Evolutionary conservation across 2,797 vertebrate species (phyloP), one percentile per base, ranked within the genome.

Genomic region (Sebastes trivittatus): DNA sequence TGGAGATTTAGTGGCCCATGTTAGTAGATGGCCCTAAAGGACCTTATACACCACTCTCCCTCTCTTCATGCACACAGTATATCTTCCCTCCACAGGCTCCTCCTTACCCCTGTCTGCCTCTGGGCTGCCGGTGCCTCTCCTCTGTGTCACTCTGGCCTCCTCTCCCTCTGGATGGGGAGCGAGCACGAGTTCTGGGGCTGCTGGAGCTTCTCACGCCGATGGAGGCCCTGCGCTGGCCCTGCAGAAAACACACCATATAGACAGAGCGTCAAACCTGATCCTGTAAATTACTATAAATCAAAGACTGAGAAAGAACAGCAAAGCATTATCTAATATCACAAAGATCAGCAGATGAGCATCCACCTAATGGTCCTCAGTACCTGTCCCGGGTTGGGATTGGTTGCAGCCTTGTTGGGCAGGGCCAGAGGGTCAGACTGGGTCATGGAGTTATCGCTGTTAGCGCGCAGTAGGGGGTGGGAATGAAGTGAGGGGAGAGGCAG

Each of bases 371-470:
- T 80, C 52, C 29, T 70, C 11, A 69, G 66, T 94, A 96, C 96
- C 96, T 96, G 96, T 85, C 72, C 82, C 5, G 93, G 93, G 70
- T 89, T 85, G 66, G 93, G 90, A 77, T 91, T 94, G 20, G 95
- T 90, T 64, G 95, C 89, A 16, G 96, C 22, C 93, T 91, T 93
- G 81, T 65, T 88, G 75, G 95, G 88, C 38, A 93, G 87, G 66
- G 66, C 89, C 92, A 95, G 90, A 87, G 96, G 96, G 54, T 98
- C 97, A 0, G 96, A 94, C 82, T 96, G 94, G 64, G 94, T 94
- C 95, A 97, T 95, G 92, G 94, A 97, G 91, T 97, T 97, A 80
- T 98, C 97, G 0, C 97, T 98, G 94, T 97, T 98, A 77, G 97
- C 97, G 0, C 97, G 95, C 52, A 98, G 94, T 42, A 98, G 94